Evolutionary conservation across 2,113 vertebrate genomes (phyloP), one percentile per base, ranked within the genome.

Genomic region (Phasianus colchicus): DNA sequence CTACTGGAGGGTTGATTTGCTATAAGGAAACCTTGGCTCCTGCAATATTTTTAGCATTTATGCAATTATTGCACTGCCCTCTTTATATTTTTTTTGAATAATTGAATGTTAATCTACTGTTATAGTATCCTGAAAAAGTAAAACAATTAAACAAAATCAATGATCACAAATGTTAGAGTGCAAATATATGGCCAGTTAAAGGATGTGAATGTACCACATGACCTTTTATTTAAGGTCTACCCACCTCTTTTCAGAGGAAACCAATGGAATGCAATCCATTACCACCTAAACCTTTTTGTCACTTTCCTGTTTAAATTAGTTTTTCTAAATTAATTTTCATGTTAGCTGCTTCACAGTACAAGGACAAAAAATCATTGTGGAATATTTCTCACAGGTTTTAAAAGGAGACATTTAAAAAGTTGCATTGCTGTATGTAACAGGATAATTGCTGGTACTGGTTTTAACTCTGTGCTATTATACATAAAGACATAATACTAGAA

Each of bases 251-350:
- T 77, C 8, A 55, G 34, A 83, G 64, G 30, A 70, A 76, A 70
- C 5, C 66, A 92, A 83, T 54, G 20, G 22, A 48, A 50, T 74
- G 10, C 54, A 76, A 79, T 76, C 25, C 55, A 60, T 73, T 85
- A 13, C 54, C 30, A 84, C 79, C 30, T 76, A 27, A 16, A 66
- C 7, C 6, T 47, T 42, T 29, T 32, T 60, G 4, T 30, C 5
- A 11, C 4, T 85, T 84, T 79, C 54, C 25, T 63, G 12, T 78
- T 87, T 63, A 70, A 82, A 87, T 89, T 76, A 89, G 16, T 20
- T 92, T 79, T 95, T 76, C 36, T 42, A 1, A 87, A 70, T 78
- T 89, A 66, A 73, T 93, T 95, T 91, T 95, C 32, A 58, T 36
- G 30, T 90, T 91, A 54, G 27, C 36, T 34, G 52, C 11, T 74